These are phyloP conservation scores for Nettapus auritus DNA, from an alignment of 2,113 vertebrate species.

Conservation along the genomic window DNA sequence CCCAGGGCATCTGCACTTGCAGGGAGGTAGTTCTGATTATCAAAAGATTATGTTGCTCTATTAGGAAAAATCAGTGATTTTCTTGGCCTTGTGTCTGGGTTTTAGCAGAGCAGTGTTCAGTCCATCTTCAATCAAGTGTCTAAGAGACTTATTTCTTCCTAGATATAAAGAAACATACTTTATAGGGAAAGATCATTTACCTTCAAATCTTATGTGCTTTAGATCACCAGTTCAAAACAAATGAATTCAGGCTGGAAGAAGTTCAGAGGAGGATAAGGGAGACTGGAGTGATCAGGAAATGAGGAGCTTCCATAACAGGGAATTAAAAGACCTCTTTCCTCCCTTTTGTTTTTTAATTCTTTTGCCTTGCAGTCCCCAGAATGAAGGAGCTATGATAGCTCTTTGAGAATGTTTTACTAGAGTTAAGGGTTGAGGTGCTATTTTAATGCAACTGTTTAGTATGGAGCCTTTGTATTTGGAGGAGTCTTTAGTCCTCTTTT, in stretches of 20 bases:
- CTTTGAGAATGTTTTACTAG: too few relatives aligned
- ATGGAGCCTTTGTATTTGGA: neutral
- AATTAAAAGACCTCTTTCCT: neutral
- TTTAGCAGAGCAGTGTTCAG: neutral
- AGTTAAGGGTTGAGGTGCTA: neutral
- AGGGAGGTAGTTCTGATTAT: neutral
- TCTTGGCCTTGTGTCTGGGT: neutral
- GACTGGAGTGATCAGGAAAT: neutral
- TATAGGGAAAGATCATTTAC: neutral
- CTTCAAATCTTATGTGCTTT: neutral
- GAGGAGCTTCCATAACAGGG: constrained; percentile 6
- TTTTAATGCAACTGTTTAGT: neutral
- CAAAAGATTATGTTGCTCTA: neutral
- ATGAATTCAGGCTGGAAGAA: neutral
- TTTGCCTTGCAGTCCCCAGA: neutral
- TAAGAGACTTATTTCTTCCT: neutral
- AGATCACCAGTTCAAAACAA: neutral
- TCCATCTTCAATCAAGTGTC: neutral
- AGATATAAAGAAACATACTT: neutral
- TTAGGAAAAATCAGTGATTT: neutral
- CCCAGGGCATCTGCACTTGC: neutral
- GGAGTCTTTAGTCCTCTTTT: neutral
- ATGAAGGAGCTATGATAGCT: neutral
- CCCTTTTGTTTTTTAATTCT: neutral
- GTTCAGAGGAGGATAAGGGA: neutral